Percentiles rank a stretch among this genome's conserved stretches.
Evolutionary conservation across 1,140 invertebrate species (phyloP).

Genomic region (Lethrus apterus): DNA sequence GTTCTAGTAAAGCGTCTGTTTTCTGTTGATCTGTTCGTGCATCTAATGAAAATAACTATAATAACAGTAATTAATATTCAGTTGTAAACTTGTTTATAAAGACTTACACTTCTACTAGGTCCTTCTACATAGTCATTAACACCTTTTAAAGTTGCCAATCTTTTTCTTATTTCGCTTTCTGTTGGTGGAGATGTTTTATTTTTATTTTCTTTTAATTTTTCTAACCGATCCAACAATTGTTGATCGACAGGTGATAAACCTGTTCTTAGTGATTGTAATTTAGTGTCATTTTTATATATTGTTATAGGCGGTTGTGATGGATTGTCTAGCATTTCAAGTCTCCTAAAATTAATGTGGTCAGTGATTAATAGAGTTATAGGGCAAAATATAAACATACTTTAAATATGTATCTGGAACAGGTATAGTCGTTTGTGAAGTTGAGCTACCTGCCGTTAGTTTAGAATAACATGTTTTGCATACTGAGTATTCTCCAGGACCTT

Average conservation of each 20-base stretch:
- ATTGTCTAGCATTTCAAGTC: conserved; percentile 43
- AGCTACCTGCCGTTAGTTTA: conserved; percentile 25
- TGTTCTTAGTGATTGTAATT: conserved; percentile 37
- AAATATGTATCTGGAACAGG: conserved; percentile 45
- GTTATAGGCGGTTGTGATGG: conserved; percentile 42
- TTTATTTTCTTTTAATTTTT: conserved; percentile 49
- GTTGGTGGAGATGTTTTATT: conserved; percentile 38
- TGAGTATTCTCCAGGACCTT: conserved; percentile 40
- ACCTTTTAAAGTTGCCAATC: conserved; percentile 51
- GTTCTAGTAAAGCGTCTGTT: conserved; percentile 51
- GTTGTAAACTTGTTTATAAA: conserved; percentile 2
- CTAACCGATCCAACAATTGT: conserved; percentile 51
- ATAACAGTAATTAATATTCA: neutral
- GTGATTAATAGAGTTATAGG: conserved; percentile 1
- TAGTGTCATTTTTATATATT: conserved; percentile 43
- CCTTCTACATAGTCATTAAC: conserved; percentile 33
- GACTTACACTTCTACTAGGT: conserved; percentile 27
- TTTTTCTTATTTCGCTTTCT: conserved; percentile 44
- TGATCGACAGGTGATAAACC: conserved; percentile 42
- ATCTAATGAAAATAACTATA: conserved; percentile 35
- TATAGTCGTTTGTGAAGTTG: conserved; percentile 24
- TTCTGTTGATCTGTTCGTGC: conserved; percentile 53
- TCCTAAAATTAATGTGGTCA: conserved; percentile 21
- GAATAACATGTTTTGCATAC: conserved; percentile 40
- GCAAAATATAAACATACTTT: conserved; percentile 38